These are phyloP conservation scores for Tridacna crocea DNA, from an alignment of 2,888 invertebrate genomes.

Conservation along the genomic window DNA sequence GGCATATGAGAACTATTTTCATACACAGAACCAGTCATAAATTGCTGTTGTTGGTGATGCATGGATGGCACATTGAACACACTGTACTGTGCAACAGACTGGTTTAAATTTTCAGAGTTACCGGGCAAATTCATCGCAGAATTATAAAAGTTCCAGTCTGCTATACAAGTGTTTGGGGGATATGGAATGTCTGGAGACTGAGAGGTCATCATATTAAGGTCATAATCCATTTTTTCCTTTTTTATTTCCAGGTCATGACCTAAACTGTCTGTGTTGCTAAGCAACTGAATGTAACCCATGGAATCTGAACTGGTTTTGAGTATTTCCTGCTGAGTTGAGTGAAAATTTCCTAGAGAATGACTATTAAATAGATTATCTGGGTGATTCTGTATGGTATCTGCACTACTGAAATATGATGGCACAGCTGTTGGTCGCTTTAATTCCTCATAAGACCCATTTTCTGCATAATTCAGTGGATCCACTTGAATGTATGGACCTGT, in stretches of 20 bases:
- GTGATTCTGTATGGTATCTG: conserved; percentile 23
- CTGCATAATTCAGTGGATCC: conserved; percentile 17
- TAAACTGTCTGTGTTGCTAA: conserved; percentile 38
- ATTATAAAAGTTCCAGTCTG: conserved; percentile 58
- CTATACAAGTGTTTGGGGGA: conserved; percentile 53
- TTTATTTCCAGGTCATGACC: conserved; percentile 39
- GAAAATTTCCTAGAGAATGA: conserved; percentile 15
- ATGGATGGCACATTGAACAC: conserved; percentile 12
- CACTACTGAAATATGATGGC: conserved; percentile 17
- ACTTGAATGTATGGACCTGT: conserved; percentile 23
- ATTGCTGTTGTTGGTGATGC: not conserved
- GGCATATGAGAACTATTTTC: conserved; percentile 15
- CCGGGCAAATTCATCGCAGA: not conserved
- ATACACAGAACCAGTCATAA: conserved; percentile 17
- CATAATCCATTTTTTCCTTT: conserved; percentile 55
- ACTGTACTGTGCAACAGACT: conserved; percentile 9
- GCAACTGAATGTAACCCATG: conserved; percentile 54
- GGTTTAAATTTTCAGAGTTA: not conserved
- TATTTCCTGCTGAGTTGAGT: conserved; percentile 32
- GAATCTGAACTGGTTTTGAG: conserved; percentile 34
- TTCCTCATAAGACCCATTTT: conserved; percentile 37
- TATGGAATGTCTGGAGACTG: conserved; percentile 48
- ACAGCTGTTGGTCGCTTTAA: conserved; percentile 26
- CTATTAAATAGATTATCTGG: conserved; percentile 12
- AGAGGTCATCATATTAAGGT: conserved; percentile 17